A percentile compares a stretch with the other conserved stretches of the same genome.
These are phyloP conservation scores for Diglossa brunneiventris DNA, from an alignment of 2,113 vertebrate genomes.

Conservation along the genomic window DNA sequence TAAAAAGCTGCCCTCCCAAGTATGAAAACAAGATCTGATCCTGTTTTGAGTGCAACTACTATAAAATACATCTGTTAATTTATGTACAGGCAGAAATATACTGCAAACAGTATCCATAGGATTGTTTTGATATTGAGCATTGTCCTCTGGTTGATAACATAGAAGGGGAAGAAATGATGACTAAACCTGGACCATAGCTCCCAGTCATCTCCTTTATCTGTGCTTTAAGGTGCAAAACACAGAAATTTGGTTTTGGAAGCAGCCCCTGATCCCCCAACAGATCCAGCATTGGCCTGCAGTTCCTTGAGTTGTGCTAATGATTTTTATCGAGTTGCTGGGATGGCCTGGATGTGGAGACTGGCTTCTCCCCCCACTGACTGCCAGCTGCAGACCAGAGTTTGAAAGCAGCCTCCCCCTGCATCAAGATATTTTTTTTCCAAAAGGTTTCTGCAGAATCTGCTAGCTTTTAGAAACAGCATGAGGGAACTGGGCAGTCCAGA, in stretches of 20 bases:
- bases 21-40: background rate
- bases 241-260: background rate
- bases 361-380: background rate
- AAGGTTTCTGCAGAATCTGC: slow-evolving; percentile 6
- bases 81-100: background rate
- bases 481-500: background rate
- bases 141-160: background rate
- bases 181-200: background rate
- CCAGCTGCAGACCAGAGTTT: background rate
- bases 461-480: slow-evolving; percentile 32
- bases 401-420: background rate
- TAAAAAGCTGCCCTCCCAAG: background rate
- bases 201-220: background rate
- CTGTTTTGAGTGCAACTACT: background rate
- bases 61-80: background rate
- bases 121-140: background rate
- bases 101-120: background rate
- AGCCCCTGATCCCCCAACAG: background rate
- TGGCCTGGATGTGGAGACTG: background rate
- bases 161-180: background rate
- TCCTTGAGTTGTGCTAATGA: background rate
- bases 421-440: background rate
- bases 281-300: background rate
- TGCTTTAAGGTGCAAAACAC: background rate
- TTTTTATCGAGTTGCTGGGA: background rate